Percentiles rank a stretch among this genome's conserved stretches.
These are phyloP conservation scores for Drosophila sp. DNA, from an alignment of 1,140 invertebrate species.

Conservation along the genomic window DNA sequence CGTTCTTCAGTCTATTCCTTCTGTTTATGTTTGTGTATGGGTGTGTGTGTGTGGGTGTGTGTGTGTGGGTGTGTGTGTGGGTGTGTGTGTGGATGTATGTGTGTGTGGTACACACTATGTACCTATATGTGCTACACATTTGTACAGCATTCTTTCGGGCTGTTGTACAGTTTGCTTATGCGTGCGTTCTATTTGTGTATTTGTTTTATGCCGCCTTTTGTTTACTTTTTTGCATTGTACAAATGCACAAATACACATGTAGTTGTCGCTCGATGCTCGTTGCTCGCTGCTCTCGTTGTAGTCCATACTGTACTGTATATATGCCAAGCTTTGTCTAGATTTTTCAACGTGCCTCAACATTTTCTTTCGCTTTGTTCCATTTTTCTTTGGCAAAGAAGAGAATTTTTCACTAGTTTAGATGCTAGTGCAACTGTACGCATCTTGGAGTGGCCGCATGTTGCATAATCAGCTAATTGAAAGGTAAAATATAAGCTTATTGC, in stretches of 20 bases:
- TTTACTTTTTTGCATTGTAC: constrained; percentile 71
- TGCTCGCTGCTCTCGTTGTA: constrained; percentile 2
- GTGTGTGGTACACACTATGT: too few species aligned
- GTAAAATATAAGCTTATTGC: not conserved
- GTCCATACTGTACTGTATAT: constrained; percentile 43
- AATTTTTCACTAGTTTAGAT: constrained; percentile 1
- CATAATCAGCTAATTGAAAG: constrained; percentile 14
- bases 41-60: constrained; percentile 12
- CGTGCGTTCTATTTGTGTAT: constrained; percentile 43
- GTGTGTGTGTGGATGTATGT: constrained; percentile 2
- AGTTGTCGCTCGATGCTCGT: not conserved
- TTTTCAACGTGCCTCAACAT: constrained; percentile 61
- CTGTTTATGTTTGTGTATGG: not conserved
- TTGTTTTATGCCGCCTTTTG: constrained; percentile 67
- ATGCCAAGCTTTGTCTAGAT: constrained; percentile 72
- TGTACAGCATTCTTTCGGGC: constrained; percentile 70
- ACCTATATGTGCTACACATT: constrained; percentile 54
- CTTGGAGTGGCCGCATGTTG: not conserved
- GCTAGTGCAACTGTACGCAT: not conserved
- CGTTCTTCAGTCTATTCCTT: constrained; percentile 3
- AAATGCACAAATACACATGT: constrained; percentile 37
- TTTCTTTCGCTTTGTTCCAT: constrained; percentile 15
- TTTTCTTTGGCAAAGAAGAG: not conserved
- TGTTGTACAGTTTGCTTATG: constrained; percentile 41
- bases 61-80: constrained; percentile 9